Conservation (phyloP, 2,888 invertebrate genomes). For the Melipona beecheii region DNA sequence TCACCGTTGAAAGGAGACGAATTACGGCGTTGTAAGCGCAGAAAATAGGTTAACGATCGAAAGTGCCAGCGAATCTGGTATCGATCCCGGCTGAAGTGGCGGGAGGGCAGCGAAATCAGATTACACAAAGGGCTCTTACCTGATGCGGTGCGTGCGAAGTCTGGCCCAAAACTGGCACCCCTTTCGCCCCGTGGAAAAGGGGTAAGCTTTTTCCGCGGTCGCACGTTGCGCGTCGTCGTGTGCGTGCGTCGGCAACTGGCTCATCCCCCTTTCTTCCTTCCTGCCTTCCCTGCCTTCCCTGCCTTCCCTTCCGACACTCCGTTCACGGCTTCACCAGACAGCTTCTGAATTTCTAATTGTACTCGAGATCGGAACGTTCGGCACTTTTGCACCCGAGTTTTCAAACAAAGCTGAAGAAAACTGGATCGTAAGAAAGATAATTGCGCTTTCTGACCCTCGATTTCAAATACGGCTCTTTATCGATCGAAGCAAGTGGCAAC, state of each 20-base stretch:
- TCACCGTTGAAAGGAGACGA: constrained; percentile 47
- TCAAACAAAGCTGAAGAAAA: background rate
- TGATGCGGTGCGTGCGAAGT: constrained; percentile 80
- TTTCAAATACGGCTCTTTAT: too few species aligned
- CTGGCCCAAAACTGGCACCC: constrained; percentile 82
- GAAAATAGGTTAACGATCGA: constrained; percentile 70
- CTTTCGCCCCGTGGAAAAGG: constrained; percentile 70
- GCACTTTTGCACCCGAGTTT: background rate
- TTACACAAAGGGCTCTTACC: constrained; percentile 77
- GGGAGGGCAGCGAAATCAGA: constrained; percentile 75
- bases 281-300: constrained; percentile 33
- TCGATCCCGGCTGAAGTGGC: constrained; percentile 69
- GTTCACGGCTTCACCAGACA: background rate
- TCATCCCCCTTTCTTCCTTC: constrained; percentile 29
- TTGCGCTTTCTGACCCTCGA: too few species aligned
- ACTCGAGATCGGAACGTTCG: background rate
- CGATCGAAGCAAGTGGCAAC: too few species aligned
- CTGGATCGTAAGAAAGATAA: background rate
- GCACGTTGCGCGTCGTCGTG: constrained; percentile 37
- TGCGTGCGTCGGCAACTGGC: constrained; percentile 44
- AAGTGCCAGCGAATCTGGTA: constrained; percentile 69
- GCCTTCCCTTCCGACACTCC: constrained; percentile 7
- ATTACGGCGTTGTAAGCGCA: constrained; percentile 51
- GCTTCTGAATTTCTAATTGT: background rate
- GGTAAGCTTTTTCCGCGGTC: constrained; percentile 67